Conservation (phyloP, 1,140 invertebrate species). For the Eurytemora carolleeae region DNA sequence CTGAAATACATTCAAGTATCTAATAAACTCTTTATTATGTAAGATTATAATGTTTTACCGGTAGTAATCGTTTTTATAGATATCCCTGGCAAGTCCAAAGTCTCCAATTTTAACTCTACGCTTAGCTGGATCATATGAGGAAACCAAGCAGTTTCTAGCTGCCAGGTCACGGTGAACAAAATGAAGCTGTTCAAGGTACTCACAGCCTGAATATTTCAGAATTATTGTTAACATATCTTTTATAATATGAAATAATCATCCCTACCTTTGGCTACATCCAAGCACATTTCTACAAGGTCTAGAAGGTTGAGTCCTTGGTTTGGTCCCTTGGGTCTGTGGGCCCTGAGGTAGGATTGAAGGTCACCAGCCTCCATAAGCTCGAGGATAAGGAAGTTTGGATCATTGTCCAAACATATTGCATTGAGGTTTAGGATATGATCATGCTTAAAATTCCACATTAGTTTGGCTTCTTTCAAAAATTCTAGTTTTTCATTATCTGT, state of each 20-base stretch:
- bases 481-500: conserved; percentile 73
- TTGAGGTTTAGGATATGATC: conserved; percentile 87
- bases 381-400: conserved; percentile 86
- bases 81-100: conserved; percentile 80
- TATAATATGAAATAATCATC: conserved; percentile 20
- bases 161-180: conserved; percentile 93
- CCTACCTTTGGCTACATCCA: conserved; percentile 73
- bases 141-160: conserved; percentile 85
- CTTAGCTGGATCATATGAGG: conserved; percentile 40
- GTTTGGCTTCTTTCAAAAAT: conserved; percentile 63
- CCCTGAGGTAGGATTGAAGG: conserved; percentile 77
- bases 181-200: conserved; percentile 78
- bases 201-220: conserved; percentile 48
- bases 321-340: conserved; percentile 54
- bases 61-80: conserved; percentile 58
- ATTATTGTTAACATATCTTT: neutral
- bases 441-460: conserved; percentile 80
- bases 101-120: conserved; percentile 87
- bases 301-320: conserved; percentile 21
- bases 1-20: no score
- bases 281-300: conserved; percentile 57
- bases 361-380: conserved; percentile 88
- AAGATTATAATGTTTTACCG: no score
- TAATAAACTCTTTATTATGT: no score
- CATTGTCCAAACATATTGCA: conserved; percentile 69